Evolutionary conservation across 2,113 vertebrate genomes (phyloP).

Genomic region (Microcebus murinus): DNA sequence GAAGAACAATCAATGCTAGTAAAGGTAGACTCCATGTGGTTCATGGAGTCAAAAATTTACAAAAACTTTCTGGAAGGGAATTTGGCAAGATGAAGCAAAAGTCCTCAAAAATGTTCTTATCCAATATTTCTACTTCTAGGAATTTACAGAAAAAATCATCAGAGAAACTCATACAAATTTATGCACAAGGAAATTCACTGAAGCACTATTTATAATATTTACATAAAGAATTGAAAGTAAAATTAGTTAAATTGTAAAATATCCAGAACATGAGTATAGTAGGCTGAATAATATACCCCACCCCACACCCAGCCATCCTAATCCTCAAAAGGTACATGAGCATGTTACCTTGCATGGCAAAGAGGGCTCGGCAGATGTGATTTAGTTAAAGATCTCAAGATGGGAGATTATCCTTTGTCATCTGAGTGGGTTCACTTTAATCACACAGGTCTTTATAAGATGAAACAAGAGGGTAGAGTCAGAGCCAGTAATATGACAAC

Average conservation of each 20-base stretch:
- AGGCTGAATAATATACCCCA: neutral
- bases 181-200: neutral
- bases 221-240: conserved; percentile 18
- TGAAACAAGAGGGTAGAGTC: neutral
- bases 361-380: neutral
- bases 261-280: neutral
- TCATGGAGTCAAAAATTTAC: neutral
- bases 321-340: neutral
- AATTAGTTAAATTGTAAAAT: conserved; percentile 14
- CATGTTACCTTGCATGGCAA: neutral
- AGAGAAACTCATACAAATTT: conserved; percentile 16
- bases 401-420: neutral
- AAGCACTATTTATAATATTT: neutral
- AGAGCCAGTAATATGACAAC: neutral
- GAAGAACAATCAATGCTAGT: neutral
- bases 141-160: conserved; percentile 26
- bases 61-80: conserved; percentile 5
- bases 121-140: conserved; percentile 15
- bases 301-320: neutral
- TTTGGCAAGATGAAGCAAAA: conserved; percentile 30
- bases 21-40: neutral
- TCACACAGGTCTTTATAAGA: neutral
- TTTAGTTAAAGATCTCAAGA: neutral
- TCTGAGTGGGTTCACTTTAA: neutral
- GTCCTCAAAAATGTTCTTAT: conserved; percentile 27